A percentile compares a stretch with the other conserved stretches of the same genome.
phyloP scores from a whole-genome alignment of 2,113 vertebrate genomes.

The Chaetodon auriga region DNA sequence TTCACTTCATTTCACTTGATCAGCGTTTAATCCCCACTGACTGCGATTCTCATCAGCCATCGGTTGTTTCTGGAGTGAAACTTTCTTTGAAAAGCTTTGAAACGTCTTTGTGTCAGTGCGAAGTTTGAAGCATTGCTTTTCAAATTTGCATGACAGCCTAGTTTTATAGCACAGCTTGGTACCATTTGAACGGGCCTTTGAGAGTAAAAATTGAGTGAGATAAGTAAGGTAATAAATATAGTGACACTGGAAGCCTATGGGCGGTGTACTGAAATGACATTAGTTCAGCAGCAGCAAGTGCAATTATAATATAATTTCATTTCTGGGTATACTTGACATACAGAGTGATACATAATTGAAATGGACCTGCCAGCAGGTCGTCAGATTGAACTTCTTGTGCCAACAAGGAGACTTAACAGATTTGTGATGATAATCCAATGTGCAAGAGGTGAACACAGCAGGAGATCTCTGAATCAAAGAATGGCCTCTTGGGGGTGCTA shows the following conservation, averaged over 20 bases:
- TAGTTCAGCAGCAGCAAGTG: slow-evolving; percentile 48
- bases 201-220: slow-evolving; percentile 52
- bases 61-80: slow-evolving; percentile 26
- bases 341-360: slow-evolving; percentile 54
- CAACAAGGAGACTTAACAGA: slow-evolving; percentile 29
- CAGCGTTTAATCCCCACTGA: slow-evolving; percentile 1
- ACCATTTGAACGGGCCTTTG: slow-evolving; percentile 42
- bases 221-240: slow-evolving; percentile 66
- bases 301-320: slow-evolving; percentile 51
- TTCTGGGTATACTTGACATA: slow-evolving; percentile 50
- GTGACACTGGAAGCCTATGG: slow-evolving; percentile 56
- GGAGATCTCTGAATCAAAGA: slow-evolving; percentile 1
- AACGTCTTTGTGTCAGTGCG: slow-evolving; percentile 31
- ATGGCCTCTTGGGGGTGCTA: neutral
- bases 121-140: slow-evolving; percentile 56
- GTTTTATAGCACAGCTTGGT: slow-evolving; percentile 54
- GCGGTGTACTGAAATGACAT: slow-evolving; percentile 49
- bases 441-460: slow-evolving; percentile 12
- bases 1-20: slow-evolving; percentile 9
- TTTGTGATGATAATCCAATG: slow-evolving; percentile 25
- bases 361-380: slow-evolving; percentile 39
- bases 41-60: slow-evolving; percentile 24
- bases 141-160: slow-evolving; percentile 51
- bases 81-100: slow-evolving; percentile 23
- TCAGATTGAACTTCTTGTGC: slow-evolving; percentile 27